These are phyloP conservation scores for Metridium senile DNA, from an alignment of 92 coral and sea anemone species.

Conservation along the genomic window DNA sequence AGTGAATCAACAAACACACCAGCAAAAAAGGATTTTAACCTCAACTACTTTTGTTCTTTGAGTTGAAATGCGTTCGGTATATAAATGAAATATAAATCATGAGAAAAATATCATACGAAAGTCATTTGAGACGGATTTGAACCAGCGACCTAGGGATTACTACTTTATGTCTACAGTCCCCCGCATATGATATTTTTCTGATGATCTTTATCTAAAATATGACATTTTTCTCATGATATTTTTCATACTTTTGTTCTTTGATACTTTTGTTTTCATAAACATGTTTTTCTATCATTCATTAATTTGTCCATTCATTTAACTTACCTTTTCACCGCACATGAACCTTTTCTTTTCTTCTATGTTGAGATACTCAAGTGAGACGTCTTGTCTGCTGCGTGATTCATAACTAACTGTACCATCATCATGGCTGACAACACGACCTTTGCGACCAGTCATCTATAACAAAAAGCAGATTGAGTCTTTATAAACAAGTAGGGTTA, in stretches of 20 bases:
- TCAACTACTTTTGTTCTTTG: neutral
- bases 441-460: slow-evolving; percentile 99
- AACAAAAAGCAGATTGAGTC: neutral
- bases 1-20: no score
- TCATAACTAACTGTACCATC: slow-evolving; percentile 87
- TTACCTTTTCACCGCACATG: slow-evolving; percentile 96
- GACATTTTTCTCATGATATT: no score
- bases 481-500: neutral
- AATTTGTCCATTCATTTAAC: no score
- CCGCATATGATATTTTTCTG: no score
- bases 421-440: slow-evolving; percentile 81
- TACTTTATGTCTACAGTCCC: slow-evolving; percentile 67
- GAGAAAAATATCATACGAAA: no score
- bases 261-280: no score
- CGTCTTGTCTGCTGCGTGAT: slow-evolving; percentile 89
- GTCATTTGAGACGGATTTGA: slow-evolving; percentile 73
- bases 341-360: slow-evolving; percentile 86
- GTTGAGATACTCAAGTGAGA: slow-evolving; percentile 80
- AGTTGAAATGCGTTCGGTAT: no score
- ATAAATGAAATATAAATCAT: no score
- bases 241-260: no score
- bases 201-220: no score
- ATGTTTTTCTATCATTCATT: no score
- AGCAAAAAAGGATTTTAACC: neutral
- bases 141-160: slow-evolving; percentile 75